Percentiles rank a stretch among this genome's conserved stretches.
Conservation (phyloP, 35 echinoderm and acorn worm species). For the Antedon bifida region DNA sequence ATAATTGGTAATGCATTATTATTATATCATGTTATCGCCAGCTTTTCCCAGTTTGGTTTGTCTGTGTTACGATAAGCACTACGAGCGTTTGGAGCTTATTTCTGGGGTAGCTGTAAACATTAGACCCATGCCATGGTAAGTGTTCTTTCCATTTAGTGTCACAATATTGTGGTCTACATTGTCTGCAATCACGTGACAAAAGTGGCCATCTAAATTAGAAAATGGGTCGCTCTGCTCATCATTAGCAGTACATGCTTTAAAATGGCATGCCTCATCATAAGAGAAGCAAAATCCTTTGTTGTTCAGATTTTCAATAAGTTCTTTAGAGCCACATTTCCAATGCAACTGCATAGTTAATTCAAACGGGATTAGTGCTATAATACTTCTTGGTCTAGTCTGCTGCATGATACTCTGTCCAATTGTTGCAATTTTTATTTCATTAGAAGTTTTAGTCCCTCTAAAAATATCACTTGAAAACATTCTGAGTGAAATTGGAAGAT, state of each 20-base stretch:
- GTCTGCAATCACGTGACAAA: neutral
- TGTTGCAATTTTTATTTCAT: neutral
- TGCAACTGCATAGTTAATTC: slow-evolving; percentile 3
- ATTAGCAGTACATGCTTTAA: neutral
- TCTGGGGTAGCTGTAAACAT: slow-evolving; percentile 8
- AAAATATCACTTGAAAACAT: neutral
- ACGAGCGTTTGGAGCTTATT: neutral
- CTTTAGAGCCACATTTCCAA: neutral
- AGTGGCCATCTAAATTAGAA: neutral
- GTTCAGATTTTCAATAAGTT: neutral
- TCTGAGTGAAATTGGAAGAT: neutral
- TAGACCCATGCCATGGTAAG: slow-evolving; percentile 22
- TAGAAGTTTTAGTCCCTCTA: neutral
- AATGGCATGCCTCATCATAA: neutral
- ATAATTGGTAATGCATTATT: neutral
- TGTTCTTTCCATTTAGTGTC: slow-evolving; percentile 3
- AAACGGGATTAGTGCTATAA: neutral
- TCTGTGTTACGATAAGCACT: neutral
- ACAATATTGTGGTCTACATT: slow-evolving; percentile 12
- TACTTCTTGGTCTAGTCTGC: neutral
- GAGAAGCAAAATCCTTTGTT: neutral
- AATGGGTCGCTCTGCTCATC: neutral
- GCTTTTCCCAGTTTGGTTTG: neutral
- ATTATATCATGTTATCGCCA: slow-evolving; percentile 2
- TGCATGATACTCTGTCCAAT: slow-evolving; percentile 3